These are phyloP conservation scores for Atractosteus spatula DNA, from an alignment of 2,113 vertebrate species.

Conservation along the genomic window DNA sequence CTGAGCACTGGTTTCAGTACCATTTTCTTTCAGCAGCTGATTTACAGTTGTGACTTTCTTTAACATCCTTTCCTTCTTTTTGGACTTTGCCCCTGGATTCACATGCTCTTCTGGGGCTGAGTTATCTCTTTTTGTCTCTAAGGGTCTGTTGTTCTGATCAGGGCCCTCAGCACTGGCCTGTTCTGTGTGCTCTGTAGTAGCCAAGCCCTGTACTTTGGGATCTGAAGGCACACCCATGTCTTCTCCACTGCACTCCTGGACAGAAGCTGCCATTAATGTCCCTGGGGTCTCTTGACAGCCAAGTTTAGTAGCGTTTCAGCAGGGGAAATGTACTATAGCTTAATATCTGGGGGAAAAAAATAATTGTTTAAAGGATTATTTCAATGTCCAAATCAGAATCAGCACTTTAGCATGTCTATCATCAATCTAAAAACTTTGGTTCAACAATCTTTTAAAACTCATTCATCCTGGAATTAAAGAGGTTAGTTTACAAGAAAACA, in stretches of 20 bases:
- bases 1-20: background rate
- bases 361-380: background rate
- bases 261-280: slow-evolving; percentile 33
- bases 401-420: too few species aligned
- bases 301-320: too few species aligned
- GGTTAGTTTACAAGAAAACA: background rate
- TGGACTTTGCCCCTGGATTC: background rate
- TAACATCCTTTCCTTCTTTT: background rate
- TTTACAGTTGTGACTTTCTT: background rate
- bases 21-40: background rate
- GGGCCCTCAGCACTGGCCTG: background rate
- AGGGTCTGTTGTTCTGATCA: slow-evolving; percentile 40
- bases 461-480: too few species aligned
- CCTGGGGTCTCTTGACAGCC: background rate
- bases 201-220: slow-evolving; percentile 2
- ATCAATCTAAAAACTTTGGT: too few species aligned
- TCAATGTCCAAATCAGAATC: too few species aligned
- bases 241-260: slow-evolving; percentile 9
- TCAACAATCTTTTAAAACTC: too few species aligned
- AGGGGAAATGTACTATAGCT: background rate
- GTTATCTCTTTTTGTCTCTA: background rate
- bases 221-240: slow-evolving; percentile 28
- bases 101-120: background rate
- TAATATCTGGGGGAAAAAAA: slow-evolving; percentile 1
- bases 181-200: background rate